A percentile compares a stretch with the other conserved stretches of the same genome.
Conservation (phyloP, 2,888 invertebrate species). For the Aphodius granarius region DNA sequence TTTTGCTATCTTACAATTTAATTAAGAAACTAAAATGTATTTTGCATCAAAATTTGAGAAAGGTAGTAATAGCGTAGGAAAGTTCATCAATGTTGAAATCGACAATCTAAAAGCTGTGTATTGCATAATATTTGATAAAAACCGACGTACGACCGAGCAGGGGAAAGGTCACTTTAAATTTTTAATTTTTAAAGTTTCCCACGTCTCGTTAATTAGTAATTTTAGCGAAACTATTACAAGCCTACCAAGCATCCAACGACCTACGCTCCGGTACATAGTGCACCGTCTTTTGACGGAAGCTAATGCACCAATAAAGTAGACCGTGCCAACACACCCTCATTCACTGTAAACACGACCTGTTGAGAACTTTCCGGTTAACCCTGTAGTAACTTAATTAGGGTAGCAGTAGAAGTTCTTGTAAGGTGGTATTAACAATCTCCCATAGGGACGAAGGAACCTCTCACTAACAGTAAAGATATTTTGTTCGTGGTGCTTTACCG, state of each 20-base stretch:
- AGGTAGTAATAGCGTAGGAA: too few relatives aligned
- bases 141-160: too few relatives aligned
- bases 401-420: neutral
- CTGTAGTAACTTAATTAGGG: conserved; percentile 7
- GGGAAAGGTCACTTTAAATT: neutral
- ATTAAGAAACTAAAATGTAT: too few relatives aligned
- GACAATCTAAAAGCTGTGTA: neutral
- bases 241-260: neutral
- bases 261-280: neutral
- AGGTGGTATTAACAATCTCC: conserved; percentile 1
- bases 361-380: neutral
- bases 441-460: neutral
- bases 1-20: too few relatives aligned
- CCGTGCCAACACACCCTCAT: neutral
- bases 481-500: neutral
- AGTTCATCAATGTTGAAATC: neutral
- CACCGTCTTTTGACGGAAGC: neutral
- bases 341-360: neutral
- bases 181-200: neutral
- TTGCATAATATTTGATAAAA: neutral
- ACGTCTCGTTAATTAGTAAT: neutral
- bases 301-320: conserved; percentile 3
- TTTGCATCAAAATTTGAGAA: too few relatives aligned
- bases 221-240: neutral
- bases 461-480: neutral